phyloP scores from a whole-genome alignment of 2,888 invertebrate genomes.

The Thereva nobilitata region DNA sequence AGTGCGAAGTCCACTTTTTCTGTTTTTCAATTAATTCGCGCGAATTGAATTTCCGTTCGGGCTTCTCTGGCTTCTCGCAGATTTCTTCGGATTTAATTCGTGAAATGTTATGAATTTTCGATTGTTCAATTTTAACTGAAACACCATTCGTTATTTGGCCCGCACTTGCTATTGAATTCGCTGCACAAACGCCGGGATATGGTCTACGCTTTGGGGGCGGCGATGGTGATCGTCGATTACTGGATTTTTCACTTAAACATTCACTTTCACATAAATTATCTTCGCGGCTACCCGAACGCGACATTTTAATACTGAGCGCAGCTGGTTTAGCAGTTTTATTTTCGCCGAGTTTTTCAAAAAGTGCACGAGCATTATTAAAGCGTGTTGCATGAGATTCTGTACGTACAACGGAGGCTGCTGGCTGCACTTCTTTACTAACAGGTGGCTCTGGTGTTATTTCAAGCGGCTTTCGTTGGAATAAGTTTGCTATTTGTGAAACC shows the following conservation, averaged over 20 bases:
- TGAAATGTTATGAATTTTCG: slow-evolving; percentile 58
- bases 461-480: slow-evolving; percentile 77
- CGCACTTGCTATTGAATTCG: slow-evolving; percentile 50
- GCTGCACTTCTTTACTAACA: slow-evolving; percentile 55
- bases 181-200: slow-evolving; percentile 43
- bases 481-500: slow-evolving; percentile 89
- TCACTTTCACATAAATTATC: slow-evolving; percentile 56
- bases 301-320: slow-evolving; percentile 52
- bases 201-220: slow-evolving; percentile 46
- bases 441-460: slow-evolving; percentile 52
- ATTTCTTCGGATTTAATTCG: slow-evolving; percentile 62
- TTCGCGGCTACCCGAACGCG: slow-evolving; percentile 57
- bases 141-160: slow-evolving; percentile 60
- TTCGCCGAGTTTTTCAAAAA: slow-evolving; percentile 88
- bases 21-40: slow-evolving; percentile 88
- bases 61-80: slow-evolving; percentile 75
- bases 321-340: slow-evolving; percentile 59
- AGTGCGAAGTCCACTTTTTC: slow-evolving; percentile 90
- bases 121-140: slow-evolving; percentile 58
- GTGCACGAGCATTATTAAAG: slow-evolving; percentile 87
- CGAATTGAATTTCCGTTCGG: slow-evolving; percentile 79
- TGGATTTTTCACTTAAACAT: slow-evolving; percentile 50
- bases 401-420: slow-evolving; percentile 73
- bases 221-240: slow-evolving; percentile 56
- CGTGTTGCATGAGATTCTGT: slow-evolving; percentile 89